phyloP scores from a whole-genome alignment of 2,888 invertebrate species.

The Harmothoe impar region DNA sequence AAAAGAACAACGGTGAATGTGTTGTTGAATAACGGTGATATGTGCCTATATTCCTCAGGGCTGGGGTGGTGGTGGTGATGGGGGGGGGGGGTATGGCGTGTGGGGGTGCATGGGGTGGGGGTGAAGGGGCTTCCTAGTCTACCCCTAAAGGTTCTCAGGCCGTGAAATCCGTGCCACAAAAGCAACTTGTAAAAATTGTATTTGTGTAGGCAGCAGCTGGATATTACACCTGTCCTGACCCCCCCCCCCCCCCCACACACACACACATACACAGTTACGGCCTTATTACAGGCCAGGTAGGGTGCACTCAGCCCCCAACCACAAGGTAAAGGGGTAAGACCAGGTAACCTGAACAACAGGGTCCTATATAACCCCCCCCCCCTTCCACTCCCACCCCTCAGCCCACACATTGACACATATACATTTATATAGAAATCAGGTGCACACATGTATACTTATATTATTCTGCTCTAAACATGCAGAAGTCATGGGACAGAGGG shows the following conservation, averaged over 20 bases:
- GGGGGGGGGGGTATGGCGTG: too few species aligned
- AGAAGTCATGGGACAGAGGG: too few species aligned
- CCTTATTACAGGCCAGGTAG: slow-evolving; percentile 7
- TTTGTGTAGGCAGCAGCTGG: slow-evolving; percentile 35
- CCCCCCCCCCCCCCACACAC: not conserved
- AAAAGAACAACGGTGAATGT: slow-evolving; percentile 48
- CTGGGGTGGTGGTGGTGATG: too few species aligned
- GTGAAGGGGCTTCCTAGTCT: not conserved
- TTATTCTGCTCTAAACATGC: too few species aligned
- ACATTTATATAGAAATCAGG: too few species aligned
- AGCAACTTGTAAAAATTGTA: slow-evolving; percentile 45
- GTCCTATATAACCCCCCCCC: too few species aligned
- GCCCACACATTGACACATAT: too few species aligned
- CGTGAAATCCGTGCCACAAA: slow-evolving; percentile 20
- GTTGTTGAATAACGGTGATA: slow-evolving; percentile 18
- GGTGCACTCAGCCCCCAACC: not conserved
- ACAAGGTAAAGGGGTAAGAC: not conserved
- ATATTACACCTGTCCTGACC: slow-evolving; percentile 18
- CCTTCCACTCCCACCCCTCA: too few species aligned
- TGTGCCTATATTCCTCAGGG: not conserved
- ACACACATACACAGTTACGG: not conserved
- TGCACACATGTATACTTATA: too few species aligned
- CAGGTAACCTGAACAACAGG: not conserved
- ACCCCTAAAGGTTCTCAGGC: not conserved
- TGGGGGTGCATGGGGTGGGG: too few species aligned